phyloP scores from a whole-genome alignment of 2,888 invertebrate genomes.

The Calliphora vomitoria region DNA sequence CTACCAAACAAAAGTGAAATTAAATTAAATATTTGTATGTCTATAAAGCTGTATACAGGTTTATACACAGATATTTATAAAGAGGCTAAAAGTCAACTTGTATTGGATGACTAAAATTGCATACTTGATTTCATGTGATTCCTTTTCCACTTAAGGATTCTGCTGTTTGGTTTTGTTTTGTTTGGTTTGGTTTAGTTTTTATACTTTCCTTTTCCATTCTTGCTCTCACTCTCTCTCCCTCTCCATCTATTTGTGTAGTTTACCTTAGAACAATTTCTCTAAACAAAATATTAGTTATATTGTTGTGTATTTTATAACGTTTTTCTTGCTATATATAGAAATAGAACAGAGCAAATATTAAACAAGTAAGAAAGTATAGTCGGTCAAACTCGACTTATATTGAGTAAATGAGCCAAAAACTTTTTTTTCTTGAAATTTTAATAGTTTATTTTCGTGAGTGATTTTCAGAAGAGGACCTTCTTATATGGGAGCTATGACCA shows the following conservation, averaged over 20 bases:
- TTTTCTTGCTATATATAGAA: not conserved
- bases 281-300: slow-evolving; percentile 32
- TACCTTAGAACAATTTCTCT: slow-evolving; percentile 13
- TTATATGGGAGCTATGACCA: too few relatives aligned
- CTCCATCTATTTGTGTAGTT: not conserved
- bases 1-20: slow-evolving; percentile 1
- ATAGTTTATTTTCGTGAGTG: too few relatives aligned
- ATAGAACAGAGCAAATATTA: slow-evolving; percentile 23
- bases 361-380: too few relatives aligned
- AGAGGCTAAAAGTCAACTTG: slow-evolving; percentile 55
- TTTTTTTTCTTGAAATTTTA: too few relatives aligned
- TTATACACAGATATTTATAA: slow-evolving; percentile 1
- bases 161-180: slow-evolving; percentile 7
- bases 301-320: not conserved
- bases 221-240: too few relatives aligned
- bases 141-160: slow-evolving; percentile 40
- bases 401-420: too few relatives aligned
- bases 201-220: slow-evolving; percentile 4
- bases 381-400: too few relatives aligned
- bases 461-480: too few relatives aligned
- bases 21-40: slow-evolving; percentile 50
- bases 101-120: slow-evolving; percentile 68
- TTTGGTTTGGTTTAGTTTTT: slow-evolving; percentile 32
- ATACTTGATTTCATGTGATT: slow-evolving; percentile 63
- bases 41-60: not conserved